Conservation (phyloP, 92 coral and sea anemone genomes). For the Porites lobata region DNA sequence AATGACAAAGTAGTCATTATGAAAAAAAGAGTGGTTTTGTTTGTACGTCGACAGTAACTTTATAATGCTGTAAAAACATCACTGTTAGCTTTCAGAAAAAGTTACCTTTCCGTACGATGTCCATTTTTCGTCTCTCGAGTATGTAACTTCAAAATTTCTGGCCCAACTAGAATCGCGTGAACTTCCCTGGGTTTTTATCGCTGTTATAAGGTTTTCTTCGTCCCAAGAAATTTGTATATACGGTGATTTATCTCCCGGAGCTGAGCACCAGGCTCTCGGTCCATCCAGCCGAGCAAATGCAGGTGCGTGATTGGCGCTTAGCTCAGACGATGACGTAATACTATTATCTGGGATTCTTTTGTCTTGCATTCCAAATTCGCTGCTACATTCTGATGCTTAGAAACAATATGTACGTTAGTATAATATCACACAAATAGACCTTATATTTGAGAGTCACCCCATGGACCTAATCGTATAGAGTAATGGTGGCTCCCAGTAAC, state of each 20-base stretch:
- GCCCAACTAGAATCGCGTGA: neutral
- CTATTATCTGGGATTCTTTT: conserved; percentile 10
- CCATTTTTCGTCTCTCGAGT: neutral
- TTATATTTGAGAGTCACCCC: too few relatives aligned
- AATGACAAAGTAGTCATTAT: too few relatives aligned
- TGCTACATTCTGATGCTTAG: neutral
- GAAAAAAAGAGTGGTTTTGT: neutral
- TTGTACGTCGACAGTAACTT: neutral
- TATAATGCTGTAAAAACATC: neutral
- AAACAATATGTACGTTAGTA: neutral
- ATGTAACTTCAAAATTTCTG: neutral
- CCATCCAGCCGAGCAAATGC: conserved; percentile 15
- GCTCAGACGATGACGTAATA: conserved; percentile 26
- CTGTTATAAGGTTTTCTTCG: neutral
- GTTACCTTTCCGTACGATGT: neutral
- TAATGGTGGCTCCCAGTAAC: too few relatives aligned
- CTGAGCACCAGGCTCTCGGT: too few relatives aligned
- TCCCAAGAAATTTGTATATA: conserved; percentile 8
- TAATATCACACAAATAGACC: too few relatives aligned
- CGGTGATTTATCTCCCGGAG: too few relatives aligned
- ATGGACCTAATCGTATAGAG: too few relatives aligned
- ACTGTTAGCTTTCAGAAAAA: neutral
- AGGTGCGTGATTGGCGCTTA: neutral
- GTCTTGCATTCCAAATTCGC: conserved; percentile 26
- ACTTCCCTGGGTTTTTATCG: conserved; percentile 32